Conservation (phyloP, 2,797 vertebrate species). For the Lerista edwardsae region DNA sequence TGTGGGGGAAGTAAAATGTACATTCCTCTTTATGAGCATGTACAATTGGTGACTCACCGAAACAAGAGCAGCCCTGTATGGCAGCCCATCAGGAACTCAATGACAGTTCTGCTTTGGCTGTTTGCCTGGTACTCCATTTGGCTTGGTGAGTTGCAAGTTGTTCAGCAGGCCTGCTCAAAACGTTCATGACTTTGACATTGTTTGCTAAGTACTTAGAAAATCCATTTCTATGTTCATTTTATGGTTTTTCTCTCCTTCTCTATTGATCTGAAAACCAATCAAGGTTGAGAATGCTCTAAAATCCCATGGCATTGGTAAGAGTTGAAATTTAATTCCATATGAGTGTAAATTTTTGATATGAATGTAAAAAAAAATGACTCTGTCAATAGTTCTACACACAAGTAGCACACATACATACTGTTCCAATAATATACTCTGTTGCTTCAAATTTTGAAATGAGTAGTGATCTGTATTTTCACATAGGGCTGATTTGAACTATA, state of each 20-base stretch:
- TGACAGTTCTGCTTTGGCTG: not conserved
- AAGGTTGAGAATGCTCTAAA: conserved; percentile 66
- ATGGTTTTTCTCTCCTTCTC: not conserved
- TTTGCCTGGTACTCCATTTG: not conserved
- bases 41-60: not conserved
- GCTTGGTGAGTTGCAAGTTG: not conserved
- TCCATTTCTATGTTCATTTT: not conserved
- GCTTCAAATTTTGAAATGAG: not conserved
- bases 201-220: not conserved
- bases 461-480: too few species aligned
- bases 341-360: not conserved
- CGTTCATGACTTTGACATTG: not conserved
- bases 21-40: too few species aligned
- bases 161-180: not conserved
- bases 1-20: not conserved
- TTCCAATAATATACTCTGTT: not conserved
- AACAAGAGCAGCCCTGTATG: not conserved
- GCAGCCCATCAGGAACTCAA: too few species aligned
- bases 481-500: too few species aligned
- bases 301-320: conserved; percentile 61
- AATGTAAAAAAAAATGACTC: too few species aligned
- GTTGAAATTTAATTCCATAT: conserved; percentile 1
- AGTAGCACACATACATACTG: too few species aligned
- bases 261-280: not conserved
- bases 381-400: not conserved